Conservation (phyloP, 2,797 vertebrate species). For the Carapus acus region DNA sequence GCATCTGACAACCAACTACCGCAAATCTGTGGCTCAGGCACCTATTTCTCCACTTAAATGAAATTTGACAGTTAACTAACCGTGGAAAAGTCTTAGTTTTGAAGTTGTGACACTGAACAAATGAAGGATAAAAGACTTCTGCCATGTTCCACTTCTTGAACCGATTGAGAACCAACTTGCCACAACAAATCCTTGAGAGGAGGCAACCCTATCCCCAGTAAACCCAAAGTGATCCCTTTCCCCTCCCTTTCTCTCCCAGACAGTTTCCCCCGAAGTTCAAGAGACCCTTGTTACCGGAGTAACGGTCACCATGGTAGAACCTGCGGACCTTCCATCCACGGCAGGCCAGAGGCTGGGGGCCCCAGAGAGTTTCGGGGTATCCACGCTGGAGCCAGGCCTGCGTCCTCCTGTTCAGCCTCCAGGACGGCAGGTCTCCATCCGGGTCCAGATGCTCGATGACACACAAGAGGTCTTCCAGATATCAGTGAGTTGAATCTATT, state of each 20-base stretch:
- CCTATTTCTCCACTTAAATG: constrained; percentile 10
- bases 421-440: constrained; percentile 82
- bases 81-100: constrained; percentile 26
- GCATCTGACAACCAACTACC: not conserved
- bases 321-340: constrained; percentile 79
- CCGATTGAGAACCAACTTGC: constrained; percentile 11
- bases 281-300: constrained; percentile 9
- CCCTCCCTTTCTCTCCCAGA: constrained; percentile 34
- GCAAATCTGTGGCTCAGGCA: constrained; percentile 21
- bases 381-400: constrained; percentile 89
- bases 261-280: constrained; percentile 26
- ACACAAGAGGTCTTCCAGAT: constrained; percentile 91
- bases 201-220: not conserved
- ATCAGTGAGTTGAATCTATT: constrained; percentile 74
- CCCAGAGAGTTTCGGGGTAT: constrained; percentile 88
- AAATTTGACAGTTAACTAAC: constrained; percentile 22
- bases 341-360: constrained; percentile 86
- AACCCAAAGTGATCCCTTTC: too few species aligned
- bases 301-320: constrained; percentile 79
- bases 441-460: constrained; percentile 94
- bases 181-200: not conserved
- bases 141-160: constrained; percentile 16
- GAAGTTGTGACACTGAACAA: constrained; percentile 5
- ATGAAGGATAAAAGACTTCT: constrained; percentile 9
- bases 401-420: constrained; percentile 77